A percentile compares a stretch with the other conserved stretches of the same genome.
phyloP scores from a whole-genome alignment of 2,113 vertebrate genomes.

The Athene cunicularia region DNA sequence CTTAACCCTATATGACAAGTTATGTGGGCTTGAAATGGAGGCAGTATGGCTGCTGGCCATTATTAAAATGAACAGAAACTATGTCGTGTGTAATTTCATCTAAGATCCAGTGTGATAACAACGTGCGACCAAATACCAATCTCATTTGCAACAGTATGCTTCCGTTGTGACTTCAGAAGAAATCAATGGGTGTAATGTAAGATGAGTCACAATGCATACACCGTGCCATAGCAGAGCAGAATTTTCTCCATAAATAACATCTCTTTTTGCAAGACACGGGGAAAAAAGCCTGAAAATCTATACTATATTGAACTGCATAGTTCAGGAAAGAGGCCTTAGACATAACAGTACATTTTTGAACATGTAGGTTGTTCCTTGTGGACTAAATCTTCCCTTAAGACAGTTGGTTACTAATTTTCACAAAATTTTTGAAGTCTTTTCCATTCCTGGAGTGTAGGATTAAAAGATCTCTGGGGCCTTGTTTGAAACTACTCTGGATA shows the following conservation, averaged over 20 bases:
- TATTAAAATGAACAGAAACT: not conserved
- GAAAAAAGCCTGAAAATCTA: not conserved
- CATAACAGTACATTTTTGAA: not conserved
- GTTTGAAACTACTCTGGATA: not conserved
- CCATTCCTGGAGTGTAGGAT: not conserved
- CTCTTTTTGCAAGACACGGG: not conserved
- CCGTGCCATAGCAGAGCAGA: not conserved
- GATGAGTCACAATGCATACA: not conserved
- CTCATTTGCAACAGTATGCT: not conserved
- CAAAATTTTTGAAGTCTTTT: not conserved
- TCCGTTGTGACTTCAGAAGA: not conserved
- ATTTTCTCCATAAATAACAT: conserved; percentile 3
- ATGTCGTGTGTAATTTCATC: not conserved
- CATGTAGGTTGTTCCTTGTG: not conserved
- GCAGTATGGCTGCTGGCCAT: not conserved
- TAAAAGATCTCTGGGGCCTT: not conserved
- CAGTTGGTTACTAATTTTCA: not conserved
- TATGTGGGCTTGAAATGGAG: not conserved
- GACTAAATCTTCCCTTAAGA: not conserved
- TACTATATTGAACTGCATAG: not conserved
- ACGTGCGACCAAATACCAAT: not conserved
- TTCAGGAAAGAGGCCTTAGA: not conserved
- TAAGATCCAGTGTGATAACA: not conserved
- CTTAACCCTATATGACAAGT: conserved; percentile 1
- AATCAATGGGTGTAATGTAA: not conserved